Evolutionary conservation across 2,113 vertebrate species (phyloP).

Genomic region (Anhinga anhinga): DNA sequence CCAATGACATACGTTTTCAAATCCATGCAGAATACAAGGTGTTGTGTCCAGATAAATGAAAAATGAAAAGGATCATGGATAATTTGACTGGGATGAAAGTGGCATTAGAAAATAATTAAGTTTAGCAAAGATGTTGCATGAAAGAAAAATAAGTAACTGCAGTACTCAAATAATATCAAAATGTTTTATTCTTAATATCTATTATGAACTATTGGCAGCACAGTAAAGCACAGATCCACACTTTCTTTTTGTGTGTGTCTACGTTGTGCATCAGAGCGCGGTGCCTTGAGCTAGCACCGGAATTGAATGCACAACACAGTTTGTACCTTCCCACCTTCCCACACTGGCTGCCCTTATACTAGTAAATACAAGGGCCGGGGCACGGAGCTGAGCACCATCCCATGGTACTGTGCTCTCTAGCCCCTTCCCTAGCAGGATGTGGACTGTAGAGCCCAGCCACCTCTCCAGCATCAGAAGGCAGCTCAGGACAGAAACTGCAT

Average conservation of each 20-base stretch:
- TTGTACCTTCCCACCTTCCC: background rate
- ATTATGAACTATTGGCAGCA: background rate
- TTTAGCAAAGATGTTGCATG: background rate
- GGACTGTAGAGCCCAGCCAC: rapidly evolving
- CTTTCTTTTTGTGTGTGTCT: background rate
- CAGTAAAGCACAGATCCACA: background rate
- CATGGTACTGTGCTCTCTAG: rapidly evolving
- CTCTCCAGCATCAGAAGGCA: background rate
- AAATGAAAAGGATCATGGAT: background rate
- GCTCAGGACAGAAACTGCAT: background rate
- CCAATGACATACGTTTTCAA: background rate
- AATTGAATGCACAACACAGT: rapidly evolving
- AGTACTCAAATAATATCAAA: background rate
- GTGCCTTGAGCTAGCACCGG: background rate
- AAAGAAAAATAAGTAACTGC: background rate
- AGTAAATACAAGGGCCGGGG: rapidly evolving
- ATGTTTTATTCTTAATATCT: background rate
- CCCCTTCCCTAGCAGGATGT: background rate
- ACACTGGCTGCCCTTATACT: rapidly evolving
- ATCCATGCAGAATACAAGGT: background rate
- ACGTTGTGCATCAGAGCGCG: rapidly evolving
- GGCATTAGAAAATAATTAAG: background rate
- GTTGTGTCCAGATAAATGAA: conserved; percentile 3
- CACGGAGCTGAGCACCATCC: background rate
- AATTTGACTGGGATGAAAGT: background rate